A percentile compares a stretch with the other conserved stretches of the same genome.
Conservation (phyloP, 2,888 invertebrate genomes). For the Heliconius sara region DNA sequence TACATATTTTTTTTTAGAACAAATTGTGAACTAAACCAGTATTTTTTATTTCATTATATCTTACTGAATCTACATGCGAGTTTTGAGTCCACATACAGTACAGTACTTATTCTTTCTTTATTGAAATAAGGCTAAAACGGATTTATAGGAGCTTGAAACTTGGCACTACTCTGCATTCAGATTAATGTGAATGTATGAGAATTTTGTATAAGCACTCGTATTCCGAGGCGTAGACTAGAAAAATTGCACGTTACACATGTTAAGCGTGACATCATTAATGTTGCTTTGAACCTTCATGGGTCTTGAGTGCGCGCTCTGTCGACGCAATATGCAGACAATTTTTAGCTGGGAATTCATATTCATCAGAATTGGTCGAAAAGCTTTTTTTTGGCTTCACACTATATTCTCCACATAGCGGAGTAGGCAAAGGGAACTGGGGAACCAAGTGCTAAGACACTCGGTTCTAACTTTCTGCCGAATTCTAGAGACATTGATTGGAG, state of each 20-base stretch:
- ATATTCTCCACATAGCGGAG: background rate
- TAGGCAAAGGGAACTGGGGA: too few relatives aligned
- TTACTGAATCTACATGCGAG: background rate
- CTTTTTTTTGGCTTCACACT: background rate
- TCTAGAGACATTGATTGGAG: too few relatives aligned
- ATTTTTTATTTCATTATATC: background rate
- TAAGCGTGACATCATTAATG: constrained; percentile 20
- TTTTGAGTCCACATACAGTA: background rate
- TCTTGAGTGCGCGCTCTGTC: background rate
- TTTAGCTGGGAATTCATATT: background rate
- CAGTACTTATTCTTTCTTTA: background rate
- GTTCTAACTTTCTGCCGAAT: too few relatives aligned
- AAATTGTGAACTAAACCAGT: too few relatives aligned
- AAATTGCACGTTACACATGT: constrained; percentile 7
- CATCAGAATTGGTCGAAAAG: background rate
- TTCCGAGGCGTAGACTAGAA: constrained; percentile 19
- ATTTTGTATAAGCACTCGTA: constrained; percentile 1
- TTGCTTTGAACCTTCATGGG: background rate
- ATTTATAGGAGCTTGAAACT: background rate
- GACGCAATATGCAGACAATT: background rate
- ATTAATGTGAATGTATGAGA: constrained; percentile 11
- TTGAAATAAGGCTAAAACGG: background rate
- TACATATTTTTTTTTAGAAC: too few relatives aligned
- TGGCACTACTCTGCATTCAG: background rate
- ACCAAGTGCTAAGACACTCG: too few relatives aligned